Base-by-base conservation (phyloP, 2,113 vertebrate species). In the Orientallactaga bullata region DNA sequence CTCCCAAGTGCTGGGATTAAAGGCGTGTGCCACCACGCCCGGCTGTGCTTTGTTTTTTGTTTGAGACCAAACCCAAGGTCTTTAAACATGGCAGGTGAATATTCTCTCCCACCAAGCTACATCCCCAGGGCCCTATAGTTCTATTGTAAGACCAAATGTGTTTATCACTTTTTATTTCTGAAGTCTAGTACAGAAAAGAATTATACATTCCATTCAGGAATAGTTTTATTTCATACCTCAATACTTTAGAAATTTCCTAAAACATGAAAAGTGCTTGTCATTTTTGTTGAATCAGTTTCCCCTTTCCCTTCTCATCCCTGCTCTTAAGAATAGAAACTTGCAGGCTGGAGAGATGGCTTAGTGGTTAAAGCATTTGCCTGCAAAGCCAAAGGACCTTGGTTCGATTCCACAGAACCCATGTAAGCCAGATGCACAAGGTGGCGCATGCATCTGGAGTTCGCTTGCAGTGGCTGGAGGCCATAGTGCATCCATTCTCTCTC, bases 271-370 rank as follows among this genome's bases (percentile, higher is more conserved):
- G 28, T 88, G 16, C 90, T 42, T 85, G 23, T 55, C 26, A 51
- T 83, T 61, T 82, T 94, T 94, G 26, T 89, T 94, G 73, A 95
- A 85, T 94, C 35, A 79, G 81, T 90, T 94, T 95, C 51, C 11
- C 20, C 35, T 95, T 95, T 96, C 47, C n/a, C 63, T 82, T 94
- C 26, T n/a, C 23, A 74, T 84, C 42, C 42, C 65, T 85, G 51
- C 89, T 12, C 47, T 85, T 37, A 92, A 47, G 8, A 5, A 47
- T 47, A 89, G 84, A 95, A 94, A 35, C 24, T 4, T n/a, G n/a
- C n/a, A n/a, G n/a, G n/a, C n/a, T n/a, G n/a, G n/a, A n/a, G n/a
- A n/a, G n/a, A n/a, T n/a, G n/a, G n/a, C n/a, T n/a, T n/a, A n/a
- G n/a, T n/a, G n/a, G n/a, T n/a, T n/a, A n/a, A n/a, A n/a, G n/a